A percentile compares a stretch with the other conserved stretches of the same genome.
Conservation (phyloP, 2,888 invertebrate species). For the Sarcophaga subvicina region DNA sequence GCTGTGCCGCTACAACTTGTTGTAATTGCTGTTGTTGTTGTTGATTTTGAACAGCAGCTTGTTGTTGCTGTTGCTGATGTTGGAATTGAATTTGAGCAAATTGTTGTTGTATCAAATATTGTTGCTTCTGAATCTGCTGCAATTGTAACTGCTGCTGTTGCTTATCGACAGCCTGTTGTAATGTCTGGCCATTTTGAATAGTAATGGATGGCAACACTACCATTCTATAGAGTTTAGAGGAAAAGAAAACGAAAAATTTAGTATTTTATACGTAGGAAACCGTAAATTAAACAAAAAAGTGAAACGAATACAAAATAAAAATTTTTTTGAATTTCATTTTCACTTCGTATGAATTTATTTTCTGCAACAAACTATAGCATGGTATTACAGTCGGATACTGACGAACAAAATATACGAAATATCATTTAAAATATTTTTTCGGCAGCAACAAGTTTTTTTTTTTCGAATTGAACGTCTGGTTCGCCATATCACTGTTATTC, state of each 20-base stretch:
- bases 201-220: slow-evolving; percentile 75
- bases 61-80: slow-evolving; percentile 77
- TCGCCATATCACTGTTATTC: too few species aligned
- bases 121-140: slow-evolving; percentile 77
- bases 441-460: too few species aligned
- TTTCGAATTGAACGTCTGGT: too few species aligned
- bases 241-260: background rate
- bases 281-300: too few species aligned
- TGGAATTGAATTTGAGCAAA: slow-evolving; percentile 76
- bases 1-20: slow-evolving; percentile 63
- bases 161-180: slow-evolving; percentile 76
- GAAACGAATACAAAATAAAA: background rate
- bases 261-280: too few species aligned
- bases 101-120: slow-evolving; percentile 77
- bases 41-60: slow-evolving; percentile 74
- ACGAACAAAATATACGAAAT: too few species aligned
- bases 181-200: slow-evolving; percentile 79
- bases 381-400: too few species aligned
- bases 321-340: background rate
- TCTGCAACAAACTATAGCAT: too few species aligned
- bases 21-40: slow-evolving; percentile 75
- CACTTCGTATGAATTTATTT: too few species aligned
- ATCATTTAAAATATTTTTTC: too few species aligned
- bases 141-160: slow-evolving; percentile 76
- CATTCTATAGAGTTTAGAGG: slow-evolving; percentile 75